phyloP scores from a whole-genome alignment of 2,888 invertebrate genomes.

The Cyaniris semiargus region DNA sequence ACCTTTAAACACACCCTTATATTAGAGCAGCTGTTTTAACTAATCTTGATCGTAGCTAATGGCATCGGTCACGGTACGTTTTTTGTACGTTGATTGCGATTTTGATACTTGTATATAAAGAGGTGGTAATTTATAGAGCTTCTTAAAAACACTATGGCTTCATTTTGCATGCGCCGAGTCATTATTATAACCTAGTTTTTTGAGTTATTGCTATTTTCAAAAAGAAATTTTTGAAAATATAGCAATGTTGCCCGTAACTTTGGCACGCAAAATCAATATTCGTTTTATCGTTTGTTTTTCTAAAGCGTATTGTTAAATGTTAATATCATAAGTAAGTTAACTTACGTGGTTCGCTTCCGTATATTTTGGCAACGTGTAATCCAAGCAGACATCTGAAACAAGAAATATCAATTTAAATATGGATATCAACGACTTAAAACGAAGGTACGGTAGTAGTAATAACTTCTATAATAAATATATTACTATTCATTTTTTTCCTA shows the following conservation, averaged over 20 bases:
- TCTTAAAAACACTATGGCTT: slow-evolving; percentile 21
- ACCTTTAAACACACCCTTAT: slow-evolving; percentile 59
- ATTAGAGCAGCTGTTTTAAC: slow-evolving; percentile 57
- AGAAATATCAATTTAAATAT: not conserved
- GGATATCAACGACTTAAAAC: too few species aligned
- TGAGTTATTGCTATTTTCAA: slow-evolving; percentile 19
- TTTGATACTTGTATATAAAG: slow-evolving; percentile 34
- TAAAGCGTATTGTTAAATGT: too few species aligned
- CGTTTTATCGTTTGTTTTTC: too few species aligned
- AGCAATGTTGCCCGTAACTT: not conserved
- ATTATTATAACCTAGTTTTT: slow-evolving; percentile 21
- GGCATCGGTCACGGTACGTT: slow-evolving; percentile 64
- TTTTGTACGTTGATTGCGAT: slow-evolving; percentile 34
- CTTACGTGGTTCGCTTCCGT: not conserved
- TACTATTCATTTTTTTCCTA: too few species aligned
- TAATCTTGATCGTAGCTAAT: slow-evolving; percentile 69
- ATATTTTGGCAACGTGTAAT: not conserved
- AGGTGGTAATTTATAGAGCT: slow-evolving; percentile 30
- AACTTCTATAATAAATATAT: too few species aligned
- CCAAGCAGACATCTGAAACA: not conserved
- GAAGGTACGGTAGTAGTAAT: too few species aligned
- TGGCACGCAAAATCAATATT: not conserved
- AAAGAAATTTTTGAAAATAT: not conserved
- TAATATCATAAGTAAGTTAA: too few species aligned
- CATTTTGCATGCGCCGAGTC: slow-evolving; percentile 25